These are phyloP conservation scores for Drosophila siamana DNA, from an alignment of 2,888 invertebrate genomes.

Conservation along the genomic window DNA sequence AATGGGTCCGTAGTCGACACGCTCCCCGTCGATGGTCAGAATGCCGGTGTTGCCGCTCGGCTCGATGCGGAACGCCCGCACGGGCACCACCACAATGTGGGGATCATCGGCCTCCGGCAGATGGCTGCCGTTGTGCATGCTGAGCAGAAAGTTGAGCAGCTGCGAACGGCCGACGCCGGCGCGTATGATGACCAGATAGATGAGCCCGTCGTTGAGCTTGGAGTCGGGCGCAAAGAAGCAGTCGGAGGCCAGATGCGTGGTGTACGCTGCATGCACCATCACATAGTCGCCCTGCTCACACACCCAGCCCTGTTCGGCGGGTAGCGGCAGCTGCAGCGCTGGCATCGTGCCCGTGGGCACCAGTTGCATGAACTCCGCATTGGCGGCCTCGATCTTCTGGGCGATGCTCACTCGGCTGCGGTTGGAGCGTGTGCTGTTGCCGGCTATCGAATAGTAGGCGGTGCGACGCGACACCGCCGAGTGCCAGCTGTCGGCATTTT, in stretches of 20 bases:
- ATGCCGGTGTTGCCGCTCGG: conserved; percentile 90
- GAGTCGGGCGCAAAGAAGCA: conserved; percentile 94
- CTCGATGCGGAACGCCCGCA: conserved; percentile 96
- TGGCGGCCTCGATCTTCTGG: conserved; percentile 74
- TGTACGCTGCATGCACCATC: conserved; percentile 94
- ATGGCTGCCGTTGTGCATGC: conserved; percentile 93
- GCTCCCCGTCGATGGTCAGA: conserved; percentile 97
- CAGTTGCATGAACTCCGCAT: conserved; percentile 65
- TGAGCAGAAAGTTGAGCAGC: conserved; percentile 91
- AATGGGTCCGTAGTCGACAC: conserved; percentile 93
- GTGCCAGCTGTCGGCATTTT: conserved; percentile 92
- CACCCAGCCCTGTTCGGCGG: conserved; percentile 89
- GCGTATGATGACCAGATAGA: conserved; percentile 94
- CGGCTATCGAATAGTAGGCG: conserved; percentile 92
- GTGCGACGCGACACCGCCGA: conserved; percentile 92
- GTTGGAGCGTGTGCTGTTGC: conserved; percentile 89
- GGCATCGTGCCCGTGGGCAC: conserved; percentile 70
- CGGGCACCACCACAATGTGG: conserved; percentile 91
- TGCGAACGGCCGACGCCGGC: conserved; percentile 92
- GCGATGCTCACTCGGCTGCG: conserved; percentile 69
- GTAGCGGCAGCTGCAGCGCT: conserved; percentile 89
- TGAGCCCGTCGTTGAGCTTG: conserved; percentile 94
- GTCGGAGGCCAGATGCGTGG: conserved; percentile 94
- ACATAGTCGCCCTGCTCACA: conserved; percentile 91
- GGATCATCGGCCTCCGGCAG: conserved; percentile 90